Evolutionary conservation across 2,797 vertebrate species (phyloP), one percentile per base, ranked within the genome.

Genomic region (Galaxias olidus): DNA sequence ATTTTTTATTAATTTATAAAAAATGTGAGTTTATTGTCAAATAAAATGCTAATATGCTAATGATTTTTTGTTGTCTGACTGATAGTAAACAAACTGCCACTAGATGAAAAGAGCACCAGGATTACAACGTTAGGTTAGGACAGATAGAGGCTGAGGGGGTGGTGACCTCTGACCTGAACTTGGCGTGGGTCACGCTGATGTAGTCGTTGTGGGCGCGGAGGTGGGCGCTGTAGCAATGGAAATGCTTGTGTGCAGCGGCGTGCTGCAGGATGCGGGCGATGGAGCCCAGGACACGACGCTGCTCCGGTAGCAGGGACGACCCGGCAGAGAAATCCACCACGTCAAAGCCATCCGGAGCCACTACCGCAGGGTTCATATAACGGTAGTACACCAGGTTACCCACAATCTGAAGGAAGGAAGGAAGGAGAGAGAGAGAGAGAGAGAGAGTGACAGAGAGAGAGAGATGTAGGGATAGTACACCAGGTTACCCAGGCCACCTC

Each of bases 341-440:
- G 4, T 95, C 95, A 0, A 98, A 98, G 3, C 92, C 95, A 0
- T 99, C 97, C 0, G 97, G 97, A 0, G 97, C 97, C 85, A 98
- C 97, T 0, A 99, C 70, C 0, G 96, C 97, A 0, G 97, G 97
- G 86, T 99, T 99, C 93, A 99, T 95, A 90, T 96, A 99, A 73
- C 97, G 96, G 68, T 98, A 99, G 73, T 98, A 99, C 62, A 99
- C 88, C 71, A 99, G 90, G 85, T 98, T 95, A 1, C 97, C 94
- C 0, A 99, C 95, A 0, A 96, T 85, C 97, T 99, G 82, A 15
- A 30, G 3, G 30, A 6, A 6, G 30, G 30, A 3, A 6, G 30
- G 30, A n/a, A n/a, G n/a, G n/a, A n/a, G n/a, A n/a, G n/a, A n/a
- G n/a, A n/a, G n/a, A n/a, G n/a, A n/a, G 30, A 6, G 30, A 30